Percentiles rank a stretch among this genome's conserved stretches.
phyloP scores from a whole-genome alignment of 2,113 vertebrate species.

The Polyodon spathula region DNA sequence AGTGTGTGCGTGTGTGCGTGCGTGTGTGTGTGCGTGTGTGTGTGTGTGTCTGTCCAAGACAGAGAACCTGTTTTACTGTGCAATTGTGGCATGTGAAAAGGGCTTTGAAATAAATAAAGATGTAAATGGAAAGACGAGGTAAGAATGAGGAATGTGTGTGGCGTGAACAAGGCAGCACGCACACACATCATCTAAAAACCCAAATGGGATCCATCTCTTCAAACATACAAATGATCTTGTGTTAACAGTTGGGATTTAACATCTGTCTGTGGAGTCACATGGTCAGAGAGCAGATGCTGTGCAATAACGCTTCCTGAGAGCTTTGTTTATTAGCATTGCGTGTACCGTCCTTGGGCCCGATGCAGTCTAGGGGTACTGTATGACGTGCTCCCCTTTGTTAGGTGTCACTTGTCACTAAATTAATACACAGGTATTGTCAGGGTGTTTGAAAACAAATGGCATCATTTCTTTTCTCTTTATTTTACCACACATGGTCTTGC shows the following conservation, averaged over 20 bases:
- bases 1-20: not conserved
- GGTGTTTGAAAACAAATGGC: no score
- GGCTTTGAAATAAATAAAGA: not conserved
- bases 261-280: constrained; percentile 88
- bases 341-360: constrained; percentile 73
- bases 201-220: constrained; percentile 77
- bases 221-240: constrained; percentile 86
- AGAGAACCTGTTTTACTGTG: not conserved
- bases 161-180: not conserved
- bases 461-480: no score
- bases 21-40: not conserved
- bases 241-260: constrained; percentile 92
- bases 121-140: constrained; percentile 7
- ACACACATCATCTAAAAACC: constrained; percentile 41
- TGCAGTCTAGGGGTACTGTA: constrained; percentile 61
- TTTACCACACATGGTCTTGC: no score
- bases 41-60: not conserved
- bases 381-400: constrained; percentile 19
- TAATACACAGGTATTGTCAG: no score
- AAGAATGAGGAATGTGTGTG: constrained; percentile 10
- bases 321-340: constrained; percentile 78
- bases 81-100: not conserved
- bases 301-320: constrained; percentile 64
- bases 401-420: constrained; percentile 13
- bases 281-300: constrained; percentile 84